A percentile compares a stretch with the other conserved stretches of the same genome.
Conservation (phyloP, 2,113 vertebrate genomes). For the Apteryx owenii region DNA sequence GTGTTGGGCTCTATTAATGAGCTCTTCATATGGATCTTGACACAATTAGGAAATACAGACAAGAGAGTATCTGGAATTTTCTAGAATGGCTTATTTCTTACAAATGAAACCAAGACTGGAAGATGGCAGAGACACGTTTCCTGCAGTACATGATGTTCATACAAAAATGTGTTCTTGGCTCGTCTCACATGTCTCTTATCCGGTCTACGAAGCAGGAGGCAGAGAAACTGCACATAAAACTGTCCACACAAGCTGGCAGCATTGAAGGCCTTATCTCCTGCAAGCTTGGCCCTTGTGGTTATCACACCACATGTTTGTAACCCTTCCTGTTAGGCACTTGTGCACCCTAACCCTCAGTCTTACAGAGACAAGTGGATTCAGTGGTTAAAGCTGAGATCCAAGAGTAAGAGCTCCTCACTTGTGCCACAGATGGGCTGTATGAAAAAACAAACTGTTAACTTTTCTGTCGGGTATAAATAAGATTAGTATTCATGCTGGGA, state of each 20-base stretch:
- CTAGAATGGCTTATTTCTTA: background rate
- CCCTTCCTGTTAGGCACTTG: background rate
- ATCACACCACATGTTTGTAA: background rate
- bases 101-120: constrained; percentile 21
- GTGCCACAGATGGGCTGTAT: background rate
- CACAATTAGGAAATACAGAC: constrained; percentile 13
- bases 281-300: background rate
- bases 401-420: background rate
- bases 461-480: background rate
- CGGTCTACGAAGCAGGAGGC: constrained; percentile 6
- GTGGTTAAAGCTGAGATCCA: background rate
- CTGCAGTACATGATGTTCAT: constrained; percentile 55
- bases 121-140: constrained; percentile 18
- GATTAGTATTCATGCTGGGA: background rate
- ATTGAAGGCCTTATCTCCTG: background rate
- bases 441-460: background rate
- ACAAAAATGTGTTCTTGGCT: constrained; percentile 63
- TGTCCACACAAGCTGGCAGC: constrained; percentile 39
- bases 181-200: background rate
- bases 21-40: background rate
- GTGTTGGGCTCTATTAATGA: background rate
- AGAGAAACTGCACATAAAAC: constrained; percentile 32
- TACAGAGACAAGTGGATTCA: background rate
- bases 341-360: background rate
- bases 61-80: constrained; percentile 4